Base-by-base conservation (phyloP, 2,113 vertebrate species). In the Circaetus gallicus region DNA sequence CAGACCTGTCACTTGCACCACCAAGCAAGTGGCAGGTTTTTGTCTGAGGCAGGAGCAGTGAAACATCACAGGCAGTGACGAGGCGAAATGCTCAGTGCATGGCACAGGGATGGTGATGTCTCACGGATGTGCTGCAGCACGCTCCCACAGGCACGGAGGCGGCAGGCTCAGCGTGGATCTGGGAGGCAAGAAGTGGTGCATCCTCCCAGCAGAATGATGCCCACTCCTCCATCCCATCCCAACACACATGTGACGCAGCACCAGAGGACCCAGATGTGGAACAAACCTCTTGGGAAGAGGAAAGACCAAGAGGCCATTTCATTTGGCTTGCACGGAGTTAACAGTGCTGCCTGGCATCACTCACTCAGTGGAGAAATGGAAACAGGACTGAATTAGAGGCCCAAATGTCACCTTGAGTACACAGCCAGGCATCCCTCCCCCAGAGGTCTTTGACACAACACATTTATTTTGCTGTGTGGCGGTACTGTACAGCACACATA, bases 401-500 rank as follows among this genome's bases (percentile, higher is more conserved):
- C 40, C 42, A 86, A 63, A 63, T 1, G 0, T 34, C 74, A 67
- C 25, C 28, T 20, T 18, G 25, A 82, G 43, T 22, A 29, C 82
- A 71, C 28, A 92, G 43, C 21, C 34, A 87, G 26, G 50, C 43
- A 82, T 40, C 16, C 29, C 40, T 82, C 38, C 72, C 36, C 2
- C 8, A 65, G 8, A 91, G 25, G 45, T 87, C 43, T 89, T 84
- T 1, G 3, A 92, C 49, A 65, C 17, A 74, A 95, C 43, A 83
- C 34, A 50, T 97, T 97, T 97, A 96, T 97, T 97, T 96, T 80
- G 71, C 62, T 85, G 22, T 73, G 74, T 67, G 59, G 56, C 45
- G 77, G 29, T 38, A 52, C n/a, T 52, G 38, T 73, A 93, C 62
- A 89, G 43, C 43, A 81, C 43, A 95, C 31, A 89, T 59, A 83